Evolutionary conservation across 1,140 invertebrate species (phyloP).

Genomic region (Pectinophora gossypiella): DNA sequence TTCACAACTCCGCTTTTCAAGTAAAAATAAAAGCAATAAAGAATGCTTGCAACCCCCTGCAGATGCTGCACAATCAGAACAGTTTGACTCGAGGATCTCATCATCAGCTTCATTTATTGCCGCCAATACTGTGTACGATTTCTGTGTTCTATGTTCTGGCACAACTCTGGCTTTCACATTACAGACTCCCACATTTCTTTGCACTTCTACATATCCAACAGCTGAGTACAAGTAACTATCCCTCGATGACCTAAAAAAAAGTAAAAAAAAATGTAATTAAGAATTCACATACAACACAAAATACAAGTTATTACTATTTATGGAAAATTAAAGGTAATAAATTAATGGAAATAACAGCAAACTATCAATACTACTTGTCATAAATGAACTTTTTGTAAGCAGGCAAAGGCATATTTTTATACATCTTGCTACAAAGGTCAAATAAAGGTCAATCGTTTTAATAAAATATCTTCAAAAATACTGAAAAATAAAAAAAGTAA

Average conservation of each 20-base stretch:
- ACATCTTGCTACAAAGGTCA: too few relatives aligned
- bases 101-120: conserved; percentile 25
- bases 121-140: conserved; percentile 14
- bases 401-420: too few relatives aligned
- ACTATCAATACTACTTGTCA: too few relatives aligned
- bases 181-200: neutral
- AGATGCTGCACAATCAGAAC: conserved; percentile 31
- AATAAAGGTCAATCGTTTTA: too few relatives aligned
- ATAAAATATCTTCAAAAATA: too few relatives aligned
- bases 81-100: conserved; percentile 14
- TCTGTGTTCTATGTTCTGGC: conserved; percentile 16
- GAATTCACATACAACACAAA: too few relatives aligned
- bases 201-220: conserved; percentile 10
- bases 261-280: too few relatives aligned
- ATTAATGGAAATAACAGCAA: too few relatives aligned
- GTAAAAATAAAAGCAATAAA: conserved; percentile 4
- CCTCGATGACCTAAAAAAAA: conserved; percentile 1
- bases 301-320: too few relatives aligned
- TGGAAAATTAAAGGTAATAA: too few relatives aligned
- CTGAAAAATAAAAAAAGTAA: too few relatives aligned
- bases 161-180: conserved; percentile 16
- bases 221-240: neutral
- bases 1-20: neutral
- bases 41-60: conserved; percentile 19
- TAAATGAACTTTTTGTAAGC: too few relatives aligned